These are phyloP conservation scores for Lytechinus pictus DNA, from an alignment of 35 echinoderm and acorn worm species.

Conservation along the genomic window DNA sequence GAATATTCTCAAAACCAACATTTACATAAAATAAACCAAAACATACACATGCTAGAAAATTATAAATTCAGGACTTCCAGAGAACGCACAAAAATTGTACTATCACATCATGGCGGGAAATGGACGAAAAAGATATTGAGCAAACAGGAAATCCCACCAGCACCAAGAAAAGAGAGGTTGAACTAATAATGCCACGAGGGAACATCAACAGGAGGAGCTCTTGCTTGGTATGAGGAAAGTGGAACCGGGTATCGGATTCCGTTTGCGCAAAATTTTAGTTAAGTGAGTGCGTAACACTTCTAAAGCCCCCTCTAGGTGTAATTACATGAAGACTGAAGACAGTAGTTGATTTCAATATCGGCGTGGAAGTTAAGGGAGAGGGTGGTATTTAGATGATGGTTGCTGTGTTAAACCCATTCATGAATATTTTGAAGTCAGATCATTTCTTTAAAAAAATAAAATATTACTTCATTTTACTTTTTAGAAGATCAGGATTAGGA, in stretches of 20 bases:
- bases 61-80: neutral
- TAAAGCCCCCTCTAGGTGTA: neutral
- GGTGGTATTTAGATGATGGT: neutral
- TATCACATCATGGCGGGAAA: neutral
- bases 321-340: neutral
- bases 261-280: neutral
- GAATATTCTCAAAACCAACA: too few relatives aligned
- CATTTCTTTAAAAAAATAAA: too few relatives aligned
- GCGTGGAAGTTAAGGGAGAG: neutral
- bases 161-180: neutral
- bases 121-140: neutral
- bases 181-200: neutral
- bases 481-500: too few relatives aligned
- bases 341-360: neutral
- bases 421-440: too few relatives aligned
- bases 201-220: neutral
- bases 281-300: neutral
- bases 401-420: too few relatives aligned
- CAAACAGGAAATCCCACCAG: neutral
- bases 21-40: too few relatives aligned
- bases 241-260: neutral
- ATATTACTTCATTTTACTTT: too few relatives aligned
- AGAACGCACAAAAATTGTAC: neutral
- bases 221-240: neutral
- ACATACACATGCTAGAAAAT: too few relatives aligned